A percentile compares a stretch with the other conserved stretches of the same genome.
These are phyloP conservation scores for Syngnathoides biaculeatus DNA, from an alignment of 2,113 vertebrate genomes.

Conservation along the genomic window DNA sequence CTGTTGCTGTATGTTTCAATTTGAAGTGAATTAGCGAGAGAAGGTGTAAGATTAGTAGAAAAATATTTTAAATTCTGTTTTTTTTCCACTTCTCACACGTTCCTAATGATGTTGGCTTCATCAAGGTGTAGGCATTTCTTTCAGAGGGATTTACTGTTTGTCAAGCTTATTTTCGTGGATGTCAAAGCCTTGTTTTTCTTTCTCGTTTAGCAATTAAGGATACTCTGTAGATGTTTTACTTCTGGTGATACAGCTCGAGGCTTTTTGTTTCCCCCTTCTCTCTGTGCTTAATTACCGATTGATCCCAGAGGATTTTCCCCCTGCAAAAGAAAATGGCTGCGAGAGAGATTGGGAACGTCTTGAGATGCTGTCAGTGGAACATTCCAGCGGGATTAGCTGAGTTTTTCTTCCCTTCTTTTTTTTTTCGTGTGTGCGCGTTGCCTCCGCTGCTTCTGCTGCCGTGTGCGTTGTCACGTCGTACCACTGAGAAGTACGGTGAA, in stretches of 20 bases:
- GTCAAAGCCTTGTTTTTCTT: constrained; percentile 28
- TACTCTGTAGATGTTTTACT: background rate
- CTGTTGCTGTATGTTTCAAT: background rate
- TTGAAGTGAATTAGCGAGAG: background rate
- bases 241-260: constrained; percentile 25
- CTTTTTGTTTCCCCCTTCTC: constrained; percentile 1
- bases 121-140: background rate
- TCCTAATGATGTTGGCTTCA: background rate
- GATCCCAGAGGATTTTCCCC: constrained; percentile 37
- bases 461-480: constrained; percentile 42
- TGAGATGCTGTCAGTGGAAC: constrained; percentile 53
- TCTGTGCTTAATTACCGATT: constrained; percentile 41
- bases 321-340: constrained; percentile 25
- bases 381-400: constrained; percentile 60
- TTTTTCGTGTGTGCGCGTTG: constrained; percentile 36
- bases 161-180: background rate
- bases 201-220: constrained; percentile 5
- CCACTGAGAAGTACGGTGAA: constrained; percentile 57
- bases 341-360: constrained; percentile 35
- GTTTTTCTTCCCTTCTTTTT: constrained; percentile 47
- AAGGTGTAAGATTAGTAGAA: background rate
- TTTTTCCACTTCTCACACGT: background rate
- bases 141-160: background rate
- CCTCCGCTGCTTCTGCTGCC: constrained; percentile 13
- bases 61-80: background rate